These are phyloP conservation scores for Catagonus wagneri DNA, from an alignment of 2,113 vertebrate species.

Conservation along the genomic window DNA sequence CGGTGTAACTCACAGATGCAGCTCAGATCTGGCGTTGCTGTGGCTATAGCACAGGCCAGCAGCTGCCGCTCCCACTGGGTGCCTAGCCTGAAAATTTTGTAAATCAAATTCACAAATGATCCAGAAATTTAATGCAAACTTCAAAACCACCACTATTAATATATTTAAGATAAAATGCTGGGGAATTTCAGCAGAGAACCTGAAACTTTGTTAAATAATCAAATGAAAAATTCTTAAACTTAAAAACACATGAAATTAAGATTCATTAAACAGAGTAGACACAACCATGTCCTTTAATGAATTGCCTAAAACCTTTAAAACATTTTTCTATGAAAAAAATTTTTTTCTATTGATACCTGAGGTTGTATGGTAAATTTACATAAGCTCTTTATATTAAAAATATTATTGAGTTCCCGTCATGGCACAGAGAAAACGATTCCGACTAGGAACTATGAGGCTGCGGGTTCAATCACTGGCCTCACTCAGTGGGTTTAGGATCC, in stretches of 20 bases:
- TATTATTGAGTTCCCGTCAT: background rate
- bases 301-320: constrained; percentile 18
- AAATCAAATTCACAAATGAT: background rate
- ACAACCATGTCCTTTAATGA: background rate
- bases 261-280: background rate
- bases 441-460: too few relatives aligned
- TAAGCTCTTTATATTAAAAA: constrained; percentile 8
- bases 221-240: background rate
- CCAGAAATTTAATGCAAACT: constrained; percentile 1
- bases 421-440: too few relatives aligned
- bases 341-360: background rate
- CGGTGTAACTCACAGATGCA: too few relatives aligned
- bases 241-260: constrained; percentile 8
- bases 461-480: too few relatives aligned
- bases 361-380: background rate
- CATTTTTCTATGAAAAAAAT: background rate
- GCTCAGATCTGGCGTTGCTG: too few relatives aligned
- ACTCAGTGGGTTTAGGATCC: too few relatives aligned
- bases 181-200: background rate
- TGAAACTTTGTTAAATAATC: background rate
- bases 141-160: background rate
- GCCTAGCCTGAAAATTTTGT: background rate
- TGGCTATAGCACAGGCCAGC: too few relatives aligned
- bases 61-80: too few relatives aligned
- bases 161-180: background rate